A percentile compares a stretch with the other conserved stretches of the same genome.
phyloP scores from a whole-genome alignment of 2,113 vertebrate genomes.

The Tichodroma muraria region DNA sequence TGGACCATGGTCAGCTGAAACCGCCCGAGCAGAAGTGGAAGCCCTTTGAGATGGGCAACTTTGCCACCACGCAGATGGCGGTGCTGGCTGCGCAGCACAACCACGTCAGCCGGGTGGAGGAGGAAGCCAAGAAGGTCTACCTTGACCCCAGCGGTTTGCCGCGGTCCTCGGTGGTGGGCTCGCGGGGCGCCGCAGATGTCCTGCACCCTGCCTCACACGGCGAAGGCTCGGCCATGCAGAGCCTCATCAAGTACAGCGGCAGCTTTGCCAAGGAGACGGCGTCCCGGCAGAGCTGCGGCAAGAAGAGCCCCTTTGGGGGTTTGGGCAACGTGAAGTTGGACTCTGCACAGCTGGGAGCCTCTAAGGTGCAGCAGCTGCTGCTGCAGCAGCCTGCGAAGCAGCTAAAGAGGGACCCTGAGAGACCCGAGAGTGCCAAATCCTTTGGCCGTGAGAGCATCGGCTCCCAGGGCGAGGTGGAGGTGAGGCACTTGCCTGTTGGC shows the following conservation, averaged over 20 bases:
- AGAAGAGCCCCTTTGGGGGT: slow-evolving; percentile 88
- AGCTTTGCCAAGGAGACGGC: slow-evolving; percentile 84
- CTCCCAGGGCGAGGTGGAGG: slow-evolving; percentile 86
- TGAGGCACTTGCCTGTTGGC: slow-evolving; percentile 91
- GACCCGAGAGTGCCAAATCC: slow-evolving; percentile 88
- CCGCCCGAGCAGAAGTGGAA: slow-evolving; percentile 86
- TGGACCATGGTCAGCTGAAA: slow-evolving; percentile 60
- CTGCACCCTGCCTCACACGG: slow-evolving; percentile 60
- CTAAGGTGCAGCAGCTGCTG: slow-evolving; percentile 73
- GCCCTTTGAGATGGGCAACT: slow-evolving; percentile 87
- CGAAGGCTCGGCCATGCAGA: slow-evolving; percentile 95
- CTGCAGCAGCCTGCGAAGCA: slow-evolving; percentile 71
- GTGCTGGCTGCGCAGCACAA: slow-evolving; percentile 88
- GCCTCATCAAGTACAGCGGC: slow-evolving; percentile 95
- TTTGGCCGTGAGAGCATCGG: slow-evolving; percentile 80
- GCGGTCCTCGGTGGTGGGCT: slow-evolving; percentile 59
- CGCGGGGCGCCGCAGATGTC: slow-evolving; percentile 5
- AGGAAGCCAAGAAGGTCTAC: slow-evolving; percentile 84
- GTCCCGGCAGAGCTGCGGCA: slow-evolving; percentile 75
- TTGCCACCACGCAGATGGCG: slow-evolving; percentile 90
- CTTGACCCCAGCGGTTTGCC: slow-evolving; percentile 78
- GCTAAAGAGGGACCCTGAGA: slow-evolving; percentile 89
- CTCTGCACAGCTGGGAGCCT: slow-evolving; percentile 26
- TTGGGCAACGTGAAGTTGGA: slow-evolving; percentile 84
- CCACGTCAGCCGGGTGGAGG: slow-evolving; percentile 74